These are phyloP conservation scores for Ibidorhyncha struthersii DNA, from an alignment of 2,113 vertebrate genomes.

Conservation along the genomic window DNA sequence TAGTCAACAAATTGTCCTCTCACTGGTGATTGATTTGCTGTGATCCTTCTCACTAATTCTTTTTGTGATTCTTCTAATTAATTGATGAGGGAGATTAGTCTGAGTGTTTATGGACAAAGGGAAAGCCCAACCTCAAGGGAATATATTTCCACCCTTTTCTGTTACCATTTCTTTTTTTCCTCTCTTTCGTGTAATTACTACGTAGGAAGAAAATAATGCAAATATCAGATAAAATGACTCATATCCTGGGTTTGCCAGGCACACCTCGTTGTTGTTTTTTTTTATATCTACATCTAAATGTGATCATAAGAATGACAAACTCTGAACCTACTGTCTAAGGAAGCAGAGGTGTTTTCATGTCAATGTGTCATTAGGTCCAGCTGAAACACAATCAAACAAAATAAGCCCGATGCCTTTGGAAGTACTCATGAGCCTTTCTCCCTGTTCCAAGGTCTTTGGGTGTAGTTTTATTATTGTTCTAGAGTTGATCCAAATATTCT, in stretches of 20 bases:
- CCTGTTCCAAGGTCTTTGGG: background rate
- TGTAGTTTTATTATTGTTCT: background rate
- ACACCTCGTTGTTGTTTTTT: slow-evolving; percentile 20
- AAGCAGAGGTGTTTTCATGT: background rate
- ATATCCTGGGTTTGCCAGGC: slow-evolving; percentile 66
- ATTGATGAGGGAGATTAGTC: background rate
- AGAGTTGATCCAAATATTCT: background rate
- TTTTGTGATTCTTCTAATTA: slow-evolving; percentile 38
- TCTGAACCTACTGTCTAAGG: background rate
- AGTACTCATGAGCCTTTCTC: background rate
- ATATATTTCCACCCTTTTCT: slow-evolving; percentile 8
- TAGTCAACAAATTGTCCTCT: slow-evolving; percentile 42
- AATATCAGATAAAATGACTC: slow-evolving; percentile 61
- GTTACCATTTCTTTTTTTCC: background rate
- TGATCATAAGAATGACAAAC: slow-evolving; percentile 26
- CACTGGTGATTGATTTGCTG: slow-evolving; percentile 1
- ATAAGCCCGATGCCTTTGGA: background rate
- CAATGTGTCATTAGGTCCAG: background rate
- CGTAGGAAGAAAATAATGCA: slow-evolving; percentile 54
- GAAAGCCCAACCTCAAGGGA: slow-evolving; percentile 32
- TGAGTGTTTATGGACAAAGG: background rate
- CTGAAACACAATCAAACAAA: background rate
- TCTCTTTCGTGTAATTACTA: slow-evolving; percentile 12
- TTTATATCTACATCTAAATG: slow-evolving; percentile 30
- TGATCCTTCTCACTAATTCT: slow-evolving; percentile 19